Percentiles rank a stretch among this genome's conserved stretches.
phyloP scores from a whole-genome alignment of 2,113 vertebrate genomes.

The Cardinalis cardinalis region DNA sequence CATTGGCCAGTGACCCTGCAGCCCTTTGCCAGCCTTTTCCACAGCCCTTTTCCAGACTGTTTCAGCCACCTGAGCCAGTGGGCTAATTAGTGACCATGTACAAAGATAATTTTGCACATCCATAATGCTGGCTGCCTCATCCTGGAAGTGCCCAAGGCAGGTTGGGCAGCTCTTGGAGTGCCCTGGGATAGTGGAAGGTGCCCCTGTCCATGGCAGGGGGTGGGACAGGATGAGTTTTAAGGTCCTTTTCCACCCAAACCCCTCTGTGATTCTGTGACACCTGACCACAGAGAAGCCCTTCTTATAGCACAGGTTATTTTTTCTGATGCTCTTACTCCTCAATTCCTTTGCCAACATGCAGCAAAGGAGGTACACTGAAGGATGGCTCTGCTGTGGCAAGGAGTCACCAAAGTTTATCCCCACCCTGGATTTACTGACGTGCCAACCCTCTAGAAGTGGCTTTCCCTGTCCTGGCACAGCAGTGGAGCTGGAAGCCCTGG shows the following conservation, averaged over 20 bases:
- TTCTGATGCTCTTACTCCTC: neutral
- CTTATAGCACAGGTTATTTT: neutral
- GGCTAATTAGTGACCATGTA: neutral
- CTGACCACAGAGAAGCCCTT: neutral
- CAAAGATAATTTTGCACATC: neutral
- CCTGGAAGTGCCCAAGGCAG: neutral
- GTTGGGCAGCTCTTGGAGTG: accelerated
- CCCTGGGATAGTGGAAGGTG: neutral
- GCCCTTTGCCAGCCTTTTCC: neutral
- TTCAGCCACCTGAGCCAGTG: neutral
- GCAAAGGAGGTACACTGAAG: neutral
- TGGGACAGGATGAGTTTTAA: neutral
- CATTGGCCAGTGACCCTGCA: neutral
- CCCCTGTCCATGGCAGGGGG: neutral
- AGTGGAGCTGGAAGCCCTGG: neutral
- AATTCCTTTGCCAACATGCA: neutral
- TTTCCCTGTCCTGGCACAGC: neutral
- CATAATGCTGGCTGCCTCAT: neutral
- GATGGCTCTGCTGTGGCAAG: neutral
- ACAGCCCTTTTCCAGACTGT: neutral
- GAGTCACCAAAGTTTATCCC: neutral
- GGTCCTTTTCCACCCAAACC: neutral
- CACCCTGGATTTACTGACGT: neutral
- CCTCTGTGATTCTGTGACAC: no score
- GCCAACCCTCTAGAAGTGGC: neutral